Evolutionary conservation across 1,140 invertebrate species (phyloP).

Genomic region (Zaprionus ghesquierei): DNA sequence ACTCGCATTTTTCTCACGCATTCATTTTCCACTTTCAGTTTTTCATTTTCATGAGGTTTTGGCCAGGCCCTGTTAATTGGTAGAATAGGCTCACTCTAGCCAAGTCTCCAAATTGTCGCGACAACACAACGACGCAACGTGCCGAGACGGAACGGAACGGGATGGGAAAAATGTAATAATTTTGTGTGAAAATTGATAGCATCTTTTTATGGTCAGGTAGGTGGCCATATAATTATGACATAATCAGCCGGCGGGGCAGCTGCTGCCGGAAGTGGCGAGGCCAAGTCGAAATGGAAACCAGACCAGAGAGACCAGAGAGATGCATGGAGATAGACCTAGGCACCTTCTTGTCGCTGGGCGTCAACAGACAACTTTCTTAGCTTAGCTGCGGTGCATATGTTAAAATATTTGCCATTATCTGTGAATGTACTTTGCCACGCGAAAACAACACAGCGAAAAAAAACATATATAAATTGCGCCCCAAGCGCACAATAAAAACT

Average conservation of each 20-base stretch:
- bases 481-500: conserved; percentile 65
- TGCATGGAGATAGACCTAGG: background rate
- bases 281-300: conserved; percentile 19
- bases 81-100: conserved; percentile 44
- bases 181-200: conserved; percentile 64
- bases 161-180: conserved; percentile 50
- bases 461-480: conserved; percentile 52
- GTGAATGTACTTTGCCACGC: conserved; percentile 37
- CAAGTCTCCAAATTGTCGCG: background rate
- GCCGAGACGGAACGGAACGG: conserved; percentile 10
- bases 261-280: conserved; percentile 34
- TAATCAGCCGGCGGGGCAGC: conserved; percentile 36
- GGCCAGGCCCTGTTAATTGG: conserved; percentile 66
- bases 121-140: too few relatives aligned
- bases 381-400: conserved; percentile 52
- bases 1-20: conserved; percentile 70
- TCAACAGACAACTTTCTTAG: conserved; percentile 72
- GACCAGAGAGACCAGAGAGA: background rate
- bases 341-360: conserved; percentile 26
- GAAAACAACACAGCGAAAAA: too few relatives aligned
- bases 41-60: conserved; percentile 73
- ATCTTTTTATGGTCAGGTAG: conserved; percentile 62
- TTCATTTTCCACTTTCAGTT: conserved; percentile 78
- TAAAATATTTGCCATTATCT: conserved; percentile 71
- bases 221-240: conserved; percentile 63